phyloP scores from a whole-genome alignment of 1,140 invertebrate genomes.

The Calliphora vicina region DNA sequence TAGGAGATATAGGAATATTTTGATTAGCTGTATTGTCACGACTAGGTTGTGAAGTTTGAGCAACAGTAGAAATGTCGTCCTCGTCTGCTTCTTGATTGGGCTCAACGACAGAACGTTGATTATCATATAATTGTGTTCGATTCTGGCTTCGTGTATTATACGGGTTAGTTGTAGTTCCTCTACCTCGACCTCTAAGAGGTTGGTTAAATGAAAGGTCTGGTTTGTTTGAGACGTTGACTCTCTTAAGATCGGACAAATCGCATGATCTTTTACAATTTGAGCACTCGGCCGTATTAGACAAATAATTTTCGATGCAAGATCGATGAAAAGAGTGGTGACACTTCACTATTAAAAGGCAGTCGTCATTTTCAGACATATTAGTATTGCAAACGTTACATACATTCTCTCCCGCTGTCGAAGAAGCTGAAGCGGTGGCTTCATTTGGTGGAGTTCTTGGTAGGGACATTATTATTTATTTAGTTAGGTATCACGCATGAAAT shows the following conservation, averaged over 20 bases:
- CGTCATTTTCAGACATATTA: no score
- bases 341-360: neutral
- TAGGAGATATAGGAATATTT: neutral
- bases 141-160: neutral
- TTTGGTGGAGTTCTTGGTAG: no score
- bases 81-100: neutral
- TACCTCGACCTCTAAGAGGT: neutral
- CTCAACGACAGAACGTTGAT: neutral
- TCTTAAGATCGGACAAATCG: neutral
- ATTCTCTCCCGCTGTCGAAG: no score
- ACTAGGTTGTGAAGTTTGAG: no score
- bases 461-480: no score
- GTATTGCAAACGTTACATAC: no score
- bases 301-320: conserved; percentile 1
- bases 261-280: neutral
- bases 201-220: no score
- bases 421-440: no score
- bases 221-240: neutral
- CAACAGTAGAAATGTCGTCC: no score
- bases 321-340: conserved; percentile 14
- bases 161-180: neutral
- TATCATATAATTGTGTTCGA: neutral
- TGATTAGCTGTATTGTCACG: no score
- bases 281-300: neutral
- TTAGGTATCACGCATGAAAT: no score